Evolutionary conservation across 2,888 invertebrate species (phyloP), one percentile per base, ranked within the genome.

Genomic region (Oxytorus armatus): DNA sequence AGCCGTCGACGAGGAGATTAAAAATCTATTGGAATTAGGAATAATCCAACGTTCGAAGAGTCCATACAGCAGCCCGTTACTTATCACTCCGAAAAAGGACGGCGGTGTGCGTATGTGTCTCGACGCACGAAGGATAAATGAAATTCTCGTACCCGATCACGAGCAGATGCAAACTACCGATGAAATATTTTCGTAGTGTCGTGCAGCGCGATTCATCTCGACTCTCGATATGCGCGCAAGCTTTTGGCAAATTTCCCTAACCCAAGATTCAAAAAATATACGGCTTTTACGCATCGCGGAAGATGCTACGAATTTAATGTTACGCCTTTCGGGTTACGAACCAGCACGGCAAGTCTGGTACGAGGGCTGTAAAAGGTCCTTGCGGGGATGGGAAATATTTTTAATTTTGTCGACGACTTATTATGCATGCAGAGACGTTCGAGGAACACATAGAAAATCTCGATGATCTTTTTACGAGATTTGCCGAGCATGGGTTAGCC

Each of bases 41-140:
- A 86, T 90, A 0, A 89, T 89, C 10, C 78, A 86, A 66, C 84
- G 83, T 11, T 87, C 87, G 0, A 84, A 82, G 47, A 87, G 85
- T 39, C 83, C 85, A 0, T 88, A 86, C 55, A 86, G 86, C 8
- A 86, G 82, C 21, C 86, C 86, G 0, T 61, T 88, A 0, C 14
- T 61, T 1, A 42, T 63, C 0, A 29, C 69, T 0, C 25, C 16
- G 0, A 72, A 79, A 33, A 79, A 77, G 7, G 63, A 75, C 10
- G 76, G 79, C 0, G 69, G 72, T 0, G 75, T 79, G 7, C 14
- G 80, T 21, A 0, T 77, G 8, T 73, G 68, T 3, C 33, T 77
- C 0, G 75, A 75, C 14, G 78, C 81, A 0, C 18, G 78, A 0
- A 16, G 39, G 7, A 72, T 81, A 0, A 81, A 77, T 14, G 49